Percentiles rank a stretch among this genome's conserved stretches.
Conservation (phyloP, 2,888 invertebrate genomes). For the Ephialtes manifestator region DNA sequence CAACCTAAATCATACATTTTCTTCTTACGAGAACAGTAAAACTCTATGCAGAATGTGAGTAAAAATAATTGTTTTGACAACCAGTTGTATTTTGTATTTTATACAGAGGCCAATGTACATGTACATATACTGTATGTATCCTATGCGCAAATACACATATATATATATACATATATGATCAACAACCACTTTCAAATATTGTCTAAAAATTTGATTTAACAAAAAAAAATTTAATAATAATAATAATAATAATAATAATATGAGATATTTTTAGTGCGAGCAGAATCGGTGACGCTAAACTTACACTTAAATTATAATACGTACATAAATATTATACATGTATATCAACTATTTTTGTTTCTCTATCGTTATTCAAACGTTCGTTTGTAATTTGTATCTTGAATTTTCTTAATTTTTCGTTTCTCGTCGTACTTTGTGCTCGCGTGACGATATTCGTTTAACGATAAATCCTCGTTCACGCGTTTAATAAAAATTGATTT, state of each 20-base stretch:
- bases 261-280: conserved; percentile 70
- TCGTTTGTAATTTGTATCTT: conserved; percentile 6
- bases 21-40: too few species aligned
- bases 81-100: conserved; percentile 62
- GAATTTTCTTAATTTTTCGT: neutral
- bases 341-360: conserved; percentile 68
- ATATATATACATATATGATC: conserved; percentile 47
- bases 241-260: conserved; percentile 22
- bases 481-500: conserved; percentile 28
- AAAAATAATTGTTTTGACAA: conserved; percentile 41
- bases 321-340: conserved; percentile 82
- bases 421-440: conserved; percentile 61
- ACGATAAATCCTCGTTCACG: conserved; percentile 41
- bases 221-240: conserved; percentile 42
- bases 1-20: too few species aligned
- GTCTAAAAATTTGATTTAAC: conserved; percentile 43
- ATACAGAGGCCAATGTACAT: conserved; percentile 69
- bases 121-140: conserved; percentile 56
- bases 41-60: too few species aligned
- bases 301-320: conserved; percentile 77
- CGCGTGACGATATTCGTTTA: conserved; percentile 48
- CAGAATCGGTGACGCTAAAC: conserved; percentile 71
- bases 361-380: conserved; percentile 36
- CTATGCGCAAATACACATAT: conserved; percentile 50
- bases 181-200: conserved; percentile 61